Percentiles rank a stretch among this genome's conserved stretches.
phyloP scores from a whole-genome alignment of 2,888 invertebrate genomes.

The Lissocephala sabroskyi region DNA sequence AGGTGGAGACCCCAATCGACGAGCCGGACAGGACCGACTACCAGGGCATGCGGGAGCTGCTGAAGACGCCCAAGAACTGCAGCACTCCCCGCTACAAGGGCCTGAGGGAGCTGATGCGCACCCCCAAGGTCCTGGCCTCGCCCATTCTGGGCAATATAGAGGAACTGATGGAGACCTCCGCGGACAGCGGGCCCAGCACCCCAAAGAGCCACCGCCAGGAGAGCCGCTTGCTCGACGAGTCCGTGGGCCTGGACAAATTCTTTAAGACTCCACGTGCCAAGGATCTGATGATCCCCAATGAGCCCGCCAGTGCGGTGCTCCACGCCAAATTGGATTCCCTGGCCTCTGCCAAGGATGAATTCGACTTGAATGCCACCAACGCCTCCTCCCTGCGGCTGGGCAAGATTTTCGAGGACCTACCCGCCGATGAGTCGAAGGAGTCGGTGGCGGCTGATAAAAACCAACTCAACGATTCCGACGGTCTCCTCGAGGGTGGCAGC shows the following conservation, averaged over 20 bases:
- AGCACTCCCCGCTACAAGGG: slow-evolving; percentile 49
- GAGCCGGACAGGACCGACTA: slow-evolving; percentile 38
- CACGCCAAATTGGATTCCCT: slow-evolving; percentile 40
- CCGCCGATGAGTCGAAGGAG: slow-evolving; percentile 35
- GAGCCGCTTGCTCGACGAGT: neutral
- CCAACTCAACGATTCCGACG: slow-evolving; percentile 46
- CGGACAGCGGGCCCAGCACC: neutral
- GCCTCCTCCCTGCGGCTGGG: slow-evolving; percentile 47
- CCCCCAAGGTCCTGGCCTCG: slow-evolving; percentile 45
- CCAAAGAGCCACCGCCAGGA: neutral
- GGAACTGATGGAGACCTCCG: slow-evolving; percentile 37
- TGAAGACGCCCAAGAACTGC: slow-evolving; percentile 54
- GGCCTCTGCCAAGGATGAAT: slow-evolving; percentile 48
- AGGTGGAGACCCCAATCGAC: slow-evolving; percentile 19
- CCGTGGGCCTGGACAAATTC: slow-evolving; percentile 39
- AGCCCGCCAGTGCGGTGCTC: slow-evolving; percentile 64
- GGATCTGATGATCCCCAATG: slow-evolving; percentile 62
- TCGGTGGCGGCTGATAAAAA: slow-evolving; percentile 21
- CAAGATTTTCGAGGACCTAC: slow-evolving; percentile 61
- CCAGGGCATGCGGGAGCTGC: slow-evolving; percentile 42
- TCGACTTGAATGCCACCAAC: slow-evolving; percentile 55
- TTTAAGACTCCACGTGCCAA: slow-evolving; percentile 68
- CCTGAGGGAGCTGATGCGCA: slow-evolving; percentile 48
- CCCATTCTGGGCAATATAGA: slow-evolving; percentile 43
- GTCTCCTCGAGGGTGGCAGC: slow-evolving; percentile 15